Evolutionary conservation across 2,113 vertebrate species (phyloP).

Genomic region (Thalassoma bifasciatum): DNA sequence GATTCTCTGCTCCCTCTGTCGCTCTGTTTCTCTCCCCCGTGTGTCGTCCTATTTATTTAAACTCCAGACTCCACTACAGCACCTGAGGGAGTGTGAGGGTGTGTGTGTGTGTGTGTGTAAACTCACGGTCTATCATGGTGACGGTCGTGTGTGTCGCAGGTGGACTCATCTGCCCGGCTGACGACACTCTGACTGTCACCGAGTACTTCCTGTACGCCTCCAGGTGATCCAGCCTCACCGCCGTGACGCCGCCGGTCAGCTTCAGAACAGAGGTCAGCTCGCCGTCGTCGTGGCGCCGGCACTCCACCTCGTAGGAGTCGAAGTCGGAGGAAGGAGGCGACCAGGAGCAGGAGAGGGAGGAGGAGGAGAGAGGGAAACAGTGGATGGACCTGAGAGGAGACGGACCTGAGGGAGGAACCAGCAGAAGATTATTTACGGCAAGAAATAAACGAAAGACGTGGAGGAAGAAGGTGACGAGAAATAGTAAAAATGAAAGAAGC

Average conservation of each 20-base stretch:
- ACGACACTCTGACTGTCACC: slow-evolving; percentile 53
- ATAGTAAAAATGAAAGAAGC: background rate
- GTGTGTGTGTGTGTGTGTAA: background rate
- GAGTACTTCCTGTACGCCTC: slow-evolving; percentile 69
- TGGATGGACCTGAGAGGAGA: slow-evolving; percentile 89
- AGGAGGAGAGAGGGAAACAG: slow-evolving; percentile 92
- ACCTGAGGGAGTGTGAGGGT: slow-evolving; percentile 14
- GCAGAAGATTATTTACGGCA: no score
- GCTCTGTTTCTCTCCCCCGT: slow-evolving; percentile 13
- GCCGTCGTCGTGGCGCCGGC: slow-evolving; percentile 55
- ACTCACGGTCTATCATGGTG: slow-evolving; percentile 98
- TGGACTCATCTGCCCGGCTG: slow-evolving; percentile 42
- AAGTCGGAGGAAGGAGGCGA: slow-evolving; percentile 89
- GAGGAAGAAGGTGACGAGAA: background rate
- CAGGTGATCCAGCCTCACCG: slow-evolving; percentile 70
- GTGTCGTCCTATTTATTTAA: slow-evolving; percentile 42
- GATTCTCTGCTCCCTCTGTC: no score
- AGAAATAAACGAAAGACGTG: background rate
- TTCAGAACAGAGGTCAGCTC: slow-evolving; percentile 52
- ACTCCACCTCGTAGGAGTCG: slow-evolving; percentile 78
- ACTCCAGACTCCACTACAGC: slow-evolving; percentile 5
- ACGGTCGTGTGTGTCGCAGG: slow-evolving; percentile 87
- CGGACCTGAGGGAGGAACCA: slow-evolving; percentile 77
- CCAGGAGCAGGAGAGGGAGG: slow-evolving; percentile 93
- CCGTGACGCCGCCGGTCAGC: slow-evolving; percentile 43